Evolutionary conservation across 2,113 vertebrate genomes (phyloP).

Genomic region (Falcunculus frontatus): DNA sequence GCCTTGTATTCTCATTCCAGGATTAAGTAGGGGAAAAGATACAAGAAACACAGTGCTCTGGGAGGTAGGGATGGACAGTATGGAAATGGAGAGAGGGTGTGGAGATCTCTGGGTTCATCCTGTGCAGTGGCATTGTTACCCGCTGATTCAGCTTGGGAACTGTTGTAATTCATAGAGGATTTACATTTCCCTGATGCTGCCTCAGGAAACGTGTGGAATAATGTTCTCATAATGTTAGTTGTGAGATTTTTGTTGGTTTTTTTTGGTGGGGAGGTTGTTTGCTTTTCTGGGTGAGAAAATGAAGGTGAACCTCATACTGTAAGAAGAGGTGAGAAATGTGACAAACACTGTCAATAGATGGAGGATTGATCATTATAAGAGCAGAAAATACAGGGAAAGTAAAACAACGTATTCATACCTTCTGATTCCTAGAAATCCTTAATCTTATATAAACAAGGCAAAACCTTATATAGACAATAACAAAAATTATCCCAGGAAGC

Average conservation of each 20-base stretch:
- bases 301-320: not conserved
- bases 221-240: not conserved
- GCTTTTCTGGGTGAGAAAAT: not conserved
- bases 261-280: not conserved
- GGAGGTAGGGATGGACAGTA: not conserved
- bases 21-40: not conserved
- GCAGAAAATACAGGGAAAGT: not conserved
- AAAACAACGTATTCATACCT: not conserved
- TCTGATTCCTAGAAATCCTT: not conserved
- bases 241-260: not conserved
- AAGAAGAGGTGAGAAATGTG: not conserved
- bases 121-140: not conserved
- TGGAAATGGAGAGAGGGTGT: not conserved
- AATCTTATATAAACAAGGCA: not conserved
- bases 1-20: not conserved
- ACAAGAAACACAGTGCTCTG: not conserved
- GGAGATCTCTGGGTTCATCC: not conserved
- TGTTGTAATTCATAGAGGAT: not conserved
- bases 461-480: not conserved
- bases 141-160: not conserved
- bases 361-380: not conserved
- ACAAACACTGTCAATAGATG: not conserved
- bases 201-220: not conserved
- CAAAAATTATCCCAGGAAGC: not conserved
- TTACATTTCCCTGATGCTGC: not conserved